Conservation (phyloP, 2,797 vertebrate species). For the Catamblyrhynchus diadema region DNA sequence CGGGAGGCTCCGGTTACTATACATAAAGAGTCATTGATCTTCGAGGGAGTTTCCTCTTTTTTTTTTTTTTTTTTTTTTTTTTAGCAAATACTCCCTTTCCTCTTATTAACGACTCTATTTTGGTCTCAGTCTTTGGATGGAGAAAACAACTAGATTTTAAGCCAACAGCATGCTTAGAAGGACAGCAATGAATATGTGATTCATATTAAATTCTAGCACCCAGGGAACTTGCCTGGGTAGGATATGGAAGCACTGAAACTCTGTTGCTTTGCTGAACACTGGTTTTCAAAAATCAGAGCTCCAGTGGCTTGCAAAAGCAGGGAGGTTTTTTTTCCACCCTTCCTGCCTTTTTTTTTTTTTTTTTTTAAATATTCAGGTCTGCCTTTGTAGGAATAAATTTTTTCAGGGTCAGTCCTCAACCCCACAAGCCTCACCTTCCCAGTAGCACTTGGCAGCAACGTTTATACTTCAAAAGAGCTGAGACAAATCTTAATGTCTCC, state of each 20-base stretch:
- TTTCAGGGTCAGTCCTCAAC: not conserved
- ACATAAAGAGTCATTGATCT: slow-evolving; percentile 64
- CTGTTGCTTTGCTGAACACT: not conserved
- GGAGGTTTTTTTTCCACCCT: not conserved
- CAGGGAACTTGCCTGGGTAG: not conserved
- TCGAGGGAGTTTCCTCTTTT: slow-evolving; percentile 31
- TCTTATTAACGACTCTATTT: slow-evolving; percentile 11
- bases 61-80: not conserved
- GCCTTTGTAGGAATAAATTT: not conserved
- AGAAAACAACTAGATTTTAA: slow-evolving; percentile 10
- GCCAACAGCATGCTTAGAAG: not conserved
- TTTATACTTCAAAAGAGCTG: not conserved
- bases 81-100: slow-evolving; percentile 35
- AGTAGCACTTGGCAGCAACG: not conserved
- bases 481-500: not conserved
- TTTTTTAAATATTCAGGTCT: not conserved
- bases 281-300: not conserved
- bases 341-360: not conserved
- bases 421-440: not conserved
- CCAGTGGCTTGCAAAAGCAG: not conserved
- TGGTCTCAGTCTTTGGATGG: not conserved
- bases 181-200: not conserved
- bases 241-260: fast-evolving
- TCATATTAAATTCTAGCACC: not conserved
- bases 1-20: slow-evolving; percentile 13